phyloP scores from a whole-genome alignment of 2,113 vertebrate genomes.

The Eptatretus burgeri region DNA sequence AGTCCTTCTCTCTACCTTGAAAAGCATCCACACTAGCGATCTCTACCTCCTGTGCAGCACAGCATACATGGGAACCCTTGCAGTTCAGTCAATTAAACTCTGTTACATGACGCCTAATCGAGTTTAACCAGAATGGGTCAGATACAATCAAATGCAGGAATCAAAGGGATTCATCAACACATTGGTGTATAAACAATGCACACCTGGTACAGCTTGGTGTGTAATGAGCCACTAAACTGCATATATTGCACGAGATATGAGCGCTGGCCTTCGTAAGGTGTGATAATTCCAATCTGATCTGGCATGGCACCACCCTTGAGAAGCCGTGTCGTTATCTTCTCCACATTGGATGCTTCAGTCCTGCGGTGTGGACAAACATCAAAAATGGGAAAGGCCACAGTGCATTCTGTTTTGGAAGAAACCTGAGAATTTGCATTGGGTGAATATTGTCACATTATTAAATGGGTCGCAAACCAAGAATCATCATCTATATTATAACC shows the following conservation, averaged over 20 bases:
- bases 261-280: slow-evolving; percentile 74
- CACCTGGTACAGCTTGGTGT: slow-evolving; percentile 98
- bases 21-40: slow-evolving; percentile 94
- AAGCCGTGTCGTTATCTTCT: slow-evolving; percentile 89
- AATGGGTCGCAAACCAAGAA: too few relatives aligned
- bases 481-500: too few relatives aligned
- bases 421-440: too few relatives aligned
- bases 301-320: slow-evolving; percentile 84
- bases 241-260: slow-evolving; percentile 98
- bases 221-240: slow-evolving; percentile 92
- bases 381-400: too few relatives aligned
- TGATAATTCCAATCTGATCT: slow-evolving; percentile 92
- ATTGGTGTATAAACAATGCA: neutral
- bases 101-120: too few relatives aligned
- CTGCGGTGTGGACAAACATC: slow-evolving; percentile 14
- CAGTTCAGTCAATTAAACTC: too few relatives aligned
- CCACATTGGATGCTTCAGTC: slow-evolving; percentile 83
- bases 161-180: too few relatives aligned
- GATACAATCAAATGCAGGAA: too few relatives aligned
- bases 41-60: slow-evolving; percentile 52
- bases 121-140: too few relatives aligned
- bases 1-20: slow-evolving; percentile 90
- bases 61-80: neutral
- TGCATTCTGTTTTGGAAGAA: too few relatives aligned
- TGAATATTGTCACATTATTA: too few relatives aligned